Evolutionary conservation across 92 coral and sea anemone genomes (phyloP), one percentile per base, ranked within the genome.

Genomic region (Heteractis magnifica): DNA sequence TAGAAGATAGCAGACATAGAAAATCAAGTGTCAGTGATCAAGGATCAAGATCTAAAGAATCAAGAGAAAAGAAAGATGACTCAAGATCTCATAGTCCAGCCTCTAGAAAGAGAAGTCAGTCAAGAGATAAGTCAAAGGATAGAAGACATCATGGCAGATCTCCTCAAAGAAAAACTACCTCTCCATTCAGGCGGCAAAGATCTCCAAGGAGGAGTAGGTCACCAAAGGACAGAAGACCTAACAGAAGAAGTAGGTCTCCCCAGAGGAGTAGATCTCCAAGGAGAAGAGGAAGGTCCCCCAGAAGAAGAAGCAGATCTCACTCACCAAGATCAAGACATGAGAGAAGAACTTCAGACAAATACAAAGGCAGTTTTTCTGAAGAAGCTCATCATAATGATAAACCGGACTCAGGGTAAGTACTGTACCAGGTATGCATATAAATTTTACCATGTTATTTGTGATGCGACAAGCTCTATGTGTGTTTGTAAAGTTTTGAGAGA

Each of bases 331-430:
- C 84, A 59, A 82, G 92, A 65, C 87, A 78, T 10, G 84, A 88
- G 23, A 82, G 94, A 48, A 78, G 92, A 21, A 82, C 94, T 13
- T 86, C 97, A 59, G 96, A 93, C 75, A 94, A 87, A 71, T 86
- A 86, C 77, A 92, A 86, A 56, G 98, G 94, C 12, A 87, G 96
- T 79, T 88, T 90, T 75, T 87, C 94, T 23, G 98, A 90, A 60
- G 94, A 92, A 6, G 87, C 79, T 56, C 86, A 86, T 4, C 87
- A 88, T 56, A 84, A 85, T 51, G 90, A 87, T 0, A 98, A 95
- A 13, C 93, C 98, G 41, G 98, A 94, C 77, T 91, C 78, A 6
- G 98, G 88, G 85, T 77, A 71, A 81, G 88, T 81, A 50, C n/a
- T n/a, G n/a, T n/a, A n/a, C n/a, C n/a, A n/a, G n/a, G n/a, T n/a